These are phyloP conservation scores for Moxostoma hubbsi DNA, from an alignment of 2,797 vertebrate species.

Conservation along the genomic window DNA sequence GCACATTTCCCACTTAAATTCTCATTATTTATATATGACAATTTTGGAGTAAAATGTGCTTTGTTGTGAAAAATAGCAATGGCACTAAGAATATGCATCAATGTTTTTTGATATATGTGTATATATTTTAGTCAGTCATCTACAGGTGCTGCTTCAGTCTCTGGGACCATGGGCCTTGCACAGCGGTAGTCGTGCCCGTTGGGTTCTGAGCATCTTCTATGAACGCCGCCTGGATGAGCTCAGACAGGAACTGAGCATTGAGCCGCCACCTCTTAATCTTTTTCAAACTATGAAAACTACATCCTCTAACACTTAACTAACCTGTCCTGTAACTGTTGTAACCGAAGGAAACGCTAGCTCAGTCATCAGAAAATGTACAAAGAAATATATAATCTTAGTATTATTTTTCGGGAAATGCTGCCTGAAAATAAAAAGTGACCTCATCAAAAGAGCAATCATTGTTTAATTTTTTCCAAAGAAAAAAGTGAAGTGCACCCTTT, in stretches of 20 bases:
- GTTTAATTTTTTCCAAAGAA: too few relatives aligned
- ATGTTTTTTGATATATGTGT: background rate
- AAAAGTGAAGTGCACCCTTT: too few relatives aligned
- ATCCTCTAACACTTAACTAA: conserved; percentile 8
- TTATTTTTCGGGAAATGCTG: background rate
- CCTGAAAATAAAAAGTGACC: background rate
- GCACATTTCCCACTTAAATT: too few relatives aligned
- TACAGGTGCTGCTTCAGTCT: conserved; percentile 77
- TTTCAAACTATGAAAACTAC: conserved; percentile 34
- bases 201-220: conserved; percentile 88
- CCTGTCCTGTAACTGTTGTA: background rate
- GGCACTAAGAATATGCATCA: too few relatives aligned
- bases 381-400: background rate
- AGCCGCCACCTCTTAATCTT: conserved; percentile 66
- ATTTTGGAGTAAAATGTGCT: too few relatives aligned
- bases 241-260: conserved; percentile 86
- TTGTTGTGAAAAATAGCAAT: too few relatives aligned
- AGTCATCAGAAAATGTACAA: background rate
- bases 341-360: background rate
- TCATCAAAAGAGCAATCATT: too few relatives aligned
- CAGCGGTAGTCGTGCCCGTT: conserved; percentile 78
- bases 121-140: conserved; percentile 70
- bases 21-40: too few relatives aligned
- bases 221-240: conserved; percentile 87
- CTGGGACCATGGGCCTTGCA: conserved; percentile 90